Evolutionary conservation across 2,797 vertebrate genomes (phyloP), one percentile per base, ranked within the genome.

Genomic region (Columba guinea): DNA sequence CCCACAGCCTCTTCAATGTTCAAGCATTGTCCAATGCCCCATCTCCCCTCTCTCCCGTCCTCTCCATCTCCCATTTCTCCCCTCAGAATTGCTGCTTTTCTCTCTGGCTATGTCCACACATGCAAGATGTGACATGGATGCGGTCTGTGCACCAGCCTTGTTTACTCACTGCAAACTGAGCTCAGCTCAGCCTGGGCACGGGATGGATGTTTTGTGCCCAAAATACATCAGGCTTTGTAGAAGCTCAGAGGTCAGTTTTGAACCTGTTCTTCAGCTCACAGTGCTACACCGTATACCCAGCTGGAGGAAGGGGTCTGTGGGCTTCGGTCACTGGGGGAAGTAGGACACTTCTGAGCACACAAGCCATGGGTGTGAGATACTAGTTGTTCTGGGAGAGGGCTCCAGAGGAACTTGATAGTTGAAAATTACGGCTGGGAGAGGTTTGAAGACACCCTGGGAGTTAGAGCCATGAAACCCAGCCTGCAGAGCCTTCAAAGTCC

Each of bases 121-220:
- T 0, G 2, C 12, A 11, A 5, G 1, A 2, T 2, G 6, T 30
- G 34, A 12, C 2, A 4, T 2, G 4, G 30, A 22, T 34, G 5
- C 0, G 3, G 11, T 6, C 70, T 55, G 51, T 7, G 12, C 51
- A 68, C 9, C 21, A 28, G 30, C 14, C 30, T 37, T 27, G 19
- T 35, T 83, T 52, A 19, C 15, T 41, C 2, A 1, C 8, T 49
- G 46, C 30, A 37, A 37, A 22, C 19, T 4, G 37, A 60, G 7
- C 56, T 49, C 8, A 2, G 75, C 26, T 70, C 35, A 3, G 24
- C 49, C 56, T 13, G 13, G 49, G 5, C 23, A 13, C 11, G 30
- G 41, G 24, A 7, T 28, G 24, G 35, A 21, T 15, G 32, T 34
- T 81, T 37, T 14, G 41, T 58, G 27, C 18, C 23, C 26, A 58